Evolutionary conservation across 2,888 invertebrate species (phyloP).

Genomic region (Pedicia rivosa): DNA sequence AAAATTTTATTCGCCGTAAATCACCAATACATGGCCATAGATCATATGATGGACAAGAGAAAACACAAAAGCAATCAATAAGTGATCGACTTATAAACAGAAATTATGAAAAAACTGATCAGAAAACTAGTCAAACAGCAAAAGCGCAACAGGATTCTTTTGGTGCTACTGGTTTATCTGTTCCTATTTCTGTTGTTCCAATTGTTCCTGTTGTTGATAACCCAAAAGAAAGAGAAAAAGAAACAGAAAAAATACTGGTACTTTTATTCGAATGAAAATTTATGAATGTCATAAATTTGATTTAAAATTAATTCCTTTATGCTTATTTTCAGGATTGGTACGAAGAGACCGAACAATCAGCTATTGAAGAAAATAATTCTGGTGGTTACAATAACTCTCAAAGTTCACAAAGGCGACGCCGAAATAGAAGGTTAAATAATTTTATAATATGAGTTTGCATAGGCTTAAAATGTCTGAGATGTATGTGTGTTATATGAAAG

Average conservation of each 20-base stretch:
- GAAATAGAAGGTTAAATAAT: slow-evolving; percentile 29
- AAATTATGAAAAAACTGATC: too few relatives aligned
- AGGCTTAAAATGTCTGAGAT: too few relatives aligned
- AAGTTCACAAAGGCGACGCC: slow-evolving; percentile 19
- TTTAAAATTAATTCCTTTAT: background rate
- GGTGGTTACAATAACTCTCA: slow-evolving; percentile 4
- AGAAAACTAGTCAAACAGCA: too few relatives aligned
- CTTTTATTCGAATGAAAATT: background rate
- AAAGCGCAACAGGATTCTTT: too few relatives aligned
- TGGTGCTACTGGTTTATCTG: slow-evolving; percentile 12
- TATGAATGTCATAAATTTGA: background rate
- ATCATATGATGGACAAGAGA: too few relatives aligned
- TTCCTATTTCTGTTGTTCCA: slow-evolving; percentile 31
- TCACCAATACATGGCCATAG: too few relatives aligned
- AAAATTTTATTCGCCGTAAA: too few relatives aligned
- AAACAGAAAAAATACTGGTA: too few relatives aligned
- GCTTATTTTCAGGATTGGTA: slow-evolving; percentile 32
- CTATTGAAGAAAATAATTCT: slow-evolving; percentile 4
- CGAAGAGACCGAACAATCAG: slow-evolving; percentile 35
- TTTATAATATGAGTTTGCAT: too few relatives aligned
- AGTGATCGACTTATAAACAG: too few relatives aligned
- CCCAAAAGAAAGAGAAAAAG: background rate
- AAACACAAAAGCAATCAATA: too few relatives aligned
- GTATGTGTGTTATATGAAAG: too few relatives aligned
- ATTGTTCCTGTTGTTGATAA: slow-evolving; percentile 26